phyloP scores from a whole-genome alignment of 2,113 vertebrate species.

The Murina feae region DNA sequence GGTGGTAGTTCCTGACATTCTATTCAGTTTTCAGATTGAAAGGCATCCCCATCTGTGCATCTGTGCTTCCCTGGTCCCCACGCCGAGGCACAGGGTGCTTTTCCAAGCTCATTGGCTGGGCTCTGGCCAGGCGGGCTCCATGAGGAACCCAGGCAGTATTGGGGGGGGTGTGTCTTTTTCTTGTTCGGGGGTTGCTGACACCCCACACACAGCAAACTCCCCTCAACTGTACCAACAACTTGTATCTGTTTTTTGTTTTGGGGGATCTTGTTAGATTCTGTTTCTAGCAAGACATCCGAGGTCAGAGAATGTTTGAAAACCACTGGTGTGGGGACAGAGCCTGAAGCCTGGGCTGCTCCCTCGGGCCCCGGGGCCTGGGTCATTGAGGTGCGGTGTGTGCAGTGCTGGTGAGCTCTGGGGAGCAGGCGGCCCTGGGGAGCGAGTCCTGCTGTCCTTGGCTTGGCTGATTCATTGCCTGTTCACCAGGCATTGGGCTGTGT shows the following conservation, averaged over 20 bases:
- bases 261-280: not conserved
- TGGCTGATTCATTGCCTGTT: rapidly evolving
- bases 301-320: not conserved
- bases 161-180: not conserved
- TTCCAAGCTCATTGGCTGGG: too few relatives aligned
- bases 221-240: not conserved
- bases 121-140: not conserved
- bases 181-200: not conserved
- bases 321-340: not conserved
- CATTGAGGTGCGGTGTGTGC: not conserved
- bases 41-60: rapidly evolving
- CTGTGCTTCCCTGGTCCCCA: not conserved
- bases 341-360: not conserved
- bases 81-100: not conserved
- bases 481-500: not conserved
- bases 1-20: not conserved
- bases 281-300: not conserved
- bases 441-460: not conserved
- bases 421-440: rapidly evolving
- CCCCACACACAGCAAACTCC: rapidly evolving
- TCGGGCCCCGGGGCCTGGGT: not conserved
- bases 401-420: not conserved
- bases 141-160: not conserved
- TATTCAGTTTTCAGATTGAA: rapidly evolving
- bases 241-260: not conserved